phyloP scores from a whole-genome alignment of 2,888 invertebrate genomes.

The Holacanthella duospinosa region DNA sequence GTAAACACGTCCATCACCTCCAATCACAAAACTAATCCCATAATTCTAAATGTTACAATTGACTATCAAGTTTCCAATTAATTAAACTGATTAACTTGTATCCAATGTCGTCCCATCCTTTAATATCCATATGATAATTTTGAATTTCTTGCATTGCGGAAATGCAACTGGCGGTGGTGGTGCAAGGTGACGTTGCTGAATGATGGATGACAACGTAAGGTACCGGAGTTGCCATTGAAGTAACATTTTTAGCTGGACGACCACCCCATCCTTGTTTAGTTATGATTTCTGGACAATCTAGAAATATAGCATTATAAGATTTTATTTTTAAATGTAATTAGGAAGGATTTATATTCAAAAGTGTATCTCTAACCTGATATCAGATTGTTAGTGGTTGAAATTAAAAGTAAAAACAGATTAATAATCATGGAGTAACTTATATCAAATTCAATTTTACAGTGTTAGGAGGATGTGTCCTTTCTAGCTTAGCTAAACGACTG shows the following conservation, averaged over 20 bases:
- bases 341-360: too few relatives aligned
- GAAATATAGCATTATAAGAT: too few relatives aligned
- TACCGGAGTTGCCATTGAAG: conserved; percentile 48
- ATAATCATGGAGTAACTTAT: too few relatives aligned
- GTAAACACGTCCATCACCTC: conserved; percentile 56
- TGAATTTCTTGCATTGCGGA: conserved; percentile 57
- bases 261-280: conserved; percentile 54
- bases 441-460: too few relatives aligned
- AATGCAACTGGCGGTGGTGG: conserved; percentile 53
- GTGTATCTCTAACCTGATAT: too few relatives aligned
- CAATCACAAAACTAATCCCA: conserved; percentile 55
- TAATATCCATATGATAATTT: conserved; percentile 50
- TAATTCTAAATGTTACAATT: not conserved
- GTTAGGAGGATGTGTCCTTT: too few relatives aligned
- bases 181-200: conserved; percentile 45
- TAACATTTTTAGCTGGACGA: conserved; percentile 33
- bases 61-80: not conserved
- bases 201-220: conserved; percentile 59
- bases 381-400: too few relatives aligned
- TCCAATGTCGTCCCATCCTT: conserved; percentile 48
- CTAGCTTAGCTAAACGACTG: too few relatives aligned
- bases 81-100: conserved; percentile 43
- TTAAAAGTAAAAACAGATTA: too few relatives aligned
- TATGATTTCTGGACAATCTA: conserved; percentile 48
- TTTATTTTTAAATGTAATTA: too few relatives aligned